Percentiles rank a stretch among this genome's conserved stretches.
phyloP scores from a whole-genome alignment of 2,113 vertebrate genomes.

The Takifugu bimaculatus region DNA sequence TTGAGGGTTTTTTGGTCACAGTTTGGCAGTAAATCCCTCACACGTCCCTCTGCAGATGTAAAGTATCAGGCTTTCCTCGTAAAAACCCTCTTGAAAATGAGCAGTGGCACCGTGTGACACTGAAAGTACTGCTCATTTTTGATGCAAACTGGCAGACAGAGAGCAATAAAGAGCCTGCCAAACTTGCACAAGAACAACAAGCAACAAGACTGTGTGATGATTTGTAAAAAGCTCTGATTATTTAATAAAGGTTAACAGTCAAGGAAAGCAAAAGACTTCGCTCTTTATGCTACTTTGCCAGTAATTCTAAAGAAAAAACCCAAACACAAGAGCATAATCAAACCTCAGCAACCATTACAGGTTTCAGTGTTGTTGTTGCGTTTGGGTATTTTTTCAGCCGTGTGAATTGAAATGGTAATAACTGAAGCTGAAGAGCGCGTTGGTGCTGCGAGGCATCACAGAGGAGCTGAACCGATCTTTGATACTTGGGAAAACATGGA shows the following conservation, averaged over 20 bases:
- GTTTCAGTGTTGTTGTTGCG: too few species aligned
- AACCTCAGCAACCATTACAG: too few species aligned
- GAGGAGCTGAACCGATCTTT: neutral
- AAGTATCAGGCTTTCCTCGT: too few species aligned
- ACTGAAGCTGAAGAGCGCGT: too few species aligned
- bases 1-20: neutral
- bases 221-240: neutral
- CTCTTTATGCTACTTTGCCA: neutral
- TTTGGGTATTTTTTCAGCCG: too few species aligned
- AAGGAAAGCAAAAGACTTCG: conserved; percentile 2
- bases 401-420: too few species aligned
- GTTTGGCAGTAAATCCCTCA: neutral
- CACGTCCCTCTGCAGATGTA: too few species aligned
- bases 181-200: neutral
- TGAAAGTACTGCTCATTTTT: neutral
- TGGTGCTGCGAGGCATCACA: too few species aligned
- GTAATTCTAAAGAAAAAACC: too few species aligned
- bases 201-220: neutral
- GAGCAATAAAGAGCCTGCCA: neutral
- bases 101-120: neutral
- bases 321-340: too few species aligned
- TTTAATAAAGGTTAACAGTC: neutral
- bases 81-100: neutral
- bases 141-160: neutral
- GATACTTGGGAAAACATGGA: conserved; percentile 2